A percentile compares a stretch with the other conserved stretches of the same genome.
Evolutionary conservation across 2,888 invertebrate genomes (phyloP).

Genomic region (Phasia obesa): DNA sequence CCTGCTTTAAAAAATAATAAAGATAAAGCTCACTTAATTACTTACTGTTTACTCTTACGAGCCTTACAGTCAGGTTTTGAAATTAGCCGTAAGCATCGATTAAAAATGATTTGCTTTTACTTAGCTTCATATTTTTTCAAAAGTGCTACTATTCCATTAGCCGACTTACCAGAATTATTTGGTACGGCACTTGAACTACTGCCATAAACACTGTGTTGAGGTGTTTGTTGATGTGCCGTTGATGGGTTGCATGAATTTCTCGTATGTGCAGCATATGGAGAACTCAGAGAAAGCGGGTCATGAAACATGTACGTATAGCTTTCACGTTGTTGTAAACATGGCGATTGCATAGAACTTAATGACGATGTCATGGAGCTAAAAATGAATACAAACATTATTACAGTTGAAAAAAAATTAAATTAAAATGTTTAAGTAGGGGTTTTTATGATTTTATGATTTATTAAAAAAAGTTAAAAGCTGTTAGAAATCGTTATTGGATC

Average conservation of each 20-base stretch:
- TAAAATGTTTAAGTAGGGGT: background rate
- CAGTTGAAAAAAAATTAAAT: background rate
- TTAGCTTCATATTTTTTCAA: too few species aligned
- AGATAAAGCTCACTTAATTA: too few species aligned
- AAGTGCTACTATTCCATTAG: background rate
- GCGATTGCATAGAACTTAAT: constrained; percentile 90
- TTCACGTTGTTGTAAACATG: constrained; percentile 92
- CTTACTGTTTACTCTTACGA: too few species aligned
- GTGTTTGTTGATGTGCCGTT: constrained; percentile 90
- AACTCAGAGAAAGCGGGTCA: constrained; percentile 90
- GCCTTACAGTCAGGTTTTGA: too few species aligned
- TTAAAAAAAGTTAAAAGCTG: too few species aligned
- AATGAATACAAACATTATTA: constrained; percentile 1
- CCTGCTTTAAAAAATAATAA: too few species aligned
- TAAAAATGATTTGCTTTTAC: too few species aligned
- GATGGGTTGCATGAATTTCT: constrained; percentile 88
- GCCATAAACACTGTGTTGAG: constrained; percentile 85
- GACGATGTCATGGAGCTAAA: constrained; percentile 92
- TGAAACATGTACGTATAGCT: constrained; percentile 96
- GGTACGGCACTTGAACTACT: constrained; percentile 64
- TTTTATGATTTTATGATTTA: background rate
- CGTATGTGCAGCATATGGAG: constrained; percentile 88
- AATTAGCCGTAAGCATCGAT: too few species aligned
- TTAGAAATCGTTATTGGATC: too few species aligned
- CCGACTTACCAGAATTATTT: constrained; percentile 55